Conservation (phyloP, 2,113 vertebrate species). For the Myxocyprinus asiaticus region DNA sequence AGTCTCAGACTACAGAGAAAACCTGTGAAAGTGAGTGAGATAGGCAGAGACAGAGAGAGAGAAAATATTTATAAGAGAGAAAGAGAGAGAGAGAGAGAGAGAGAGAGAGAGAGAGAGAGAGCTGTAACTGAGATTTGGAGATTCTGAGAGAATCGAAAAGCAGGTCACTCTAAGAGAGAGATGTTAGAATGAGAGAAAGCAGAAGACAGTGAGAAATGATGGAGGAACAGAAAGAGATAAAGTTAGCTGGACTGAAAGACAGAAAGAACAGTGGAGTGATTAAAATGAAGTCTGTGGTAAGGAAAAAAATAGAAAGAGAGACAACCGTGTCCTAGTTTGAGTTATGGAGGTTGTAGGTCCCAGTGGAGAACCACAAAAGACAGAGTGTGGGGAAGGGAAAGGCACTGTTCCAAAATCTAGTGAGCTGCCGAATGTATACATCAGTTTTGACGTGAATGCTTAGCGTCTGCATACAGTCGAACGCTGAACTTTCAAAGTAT, state of each 20-base stretch:
- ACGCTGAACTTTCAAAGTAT: too few species aligned
- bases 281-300: constrained; percentile 15
- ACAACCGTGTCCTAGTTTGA: constrained; percentile 63
- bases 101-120: constrained; percentile 29
- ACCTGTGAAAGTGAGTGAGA: constrained; percentile 41
- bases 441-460: too few species aligned
- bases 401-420: neutral
- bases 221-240: neutral
- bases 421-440: constrained; percentile 14
- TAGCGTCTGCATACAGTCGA: too few species aligned
- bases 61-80: constrained; percentile 37
- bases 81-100: too few species aligned
- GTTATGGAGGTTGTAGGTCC: constrained; percentile 53
- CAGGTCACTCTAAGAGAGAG: constrained; percentile 20
- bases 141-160: constrained; percentile 20
- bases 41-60: neutral
- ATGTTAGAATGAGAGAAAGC: constrained; percentile 12
- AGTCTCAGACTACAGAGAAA: constrained; percentile 19
- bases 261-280: constrained; percentile 10
- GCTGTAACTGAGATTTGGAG: constrained; percentile 13
- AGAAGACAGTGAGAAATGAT: too few species aligned
- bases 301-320: constrained; percentile 30
- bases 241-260: neutral
- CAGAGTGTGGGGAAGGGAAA: neutral
- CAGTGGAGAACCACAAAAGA: constrained; percentile 42